A percentile compares a stretch with the other conserved stretches of the same genome.
These are phyloP conservation scores for Chelonoidis abingdonii DNA, from an alignment of 2,113 vertebrate species.

Conservation along the genomic window DNA sequence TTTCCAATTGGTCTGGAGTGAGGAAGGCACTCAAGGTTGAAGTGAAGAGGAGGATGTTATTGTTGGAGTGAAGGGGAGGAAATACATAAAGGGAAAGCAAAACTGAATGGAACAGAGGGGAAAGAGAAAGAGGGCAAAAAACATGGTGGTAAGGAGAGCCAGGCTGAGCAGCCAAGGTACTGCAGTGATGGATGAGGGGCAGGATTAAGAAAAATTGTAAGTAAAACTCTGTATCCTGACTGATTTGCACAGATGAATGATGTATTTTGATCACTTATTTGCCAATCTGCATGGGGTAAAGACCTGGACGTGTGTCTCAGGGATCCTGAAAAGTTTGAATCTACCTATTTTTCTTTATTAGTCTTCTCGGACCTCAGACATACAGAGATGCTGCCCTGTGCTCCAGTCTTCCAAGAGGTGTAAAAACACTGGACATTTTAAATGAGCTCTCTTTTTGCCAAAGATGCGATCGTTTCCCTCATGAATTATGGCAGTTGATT, in stretches of 20 bases:
- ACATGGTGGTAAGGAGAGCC: neutral
- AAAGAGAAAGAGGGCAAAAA: neutral
- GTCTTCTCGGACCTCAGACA: neutral
- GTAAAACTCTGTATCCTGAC: neutral
- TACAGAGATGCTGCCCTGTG: neutral
- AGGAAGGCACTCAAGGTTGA: neutral
- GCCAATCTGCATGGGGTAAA: neutral
- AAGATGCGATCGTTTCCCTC: neutral
- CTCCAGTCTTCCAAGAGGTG: neutral
- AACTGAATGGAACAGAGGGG: neutral
- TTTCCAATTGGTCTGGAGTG: neutral
- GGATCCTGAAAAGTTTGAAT: neutral
- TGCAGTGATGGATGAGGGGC: neutral
- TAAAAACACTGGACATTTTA: neutral
- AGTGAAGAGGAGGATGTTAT: neutral
- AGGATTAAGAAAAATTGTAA: neutral
- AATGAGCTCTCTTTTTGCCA: neutral
- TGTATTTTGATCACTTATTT: neutral
- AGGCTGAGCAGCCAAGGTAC: neutral
- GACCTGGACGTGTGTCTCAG: neutral
- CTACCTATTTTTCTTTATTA: neutral
- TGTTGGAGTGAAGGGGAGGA: neutral
- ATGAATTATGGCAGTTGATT: neutral
- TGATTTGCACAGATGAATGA: neutral
- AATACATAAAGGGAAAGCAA: neutral